Evolutionary conservation across 53 echinoderm and acorn worm species (phyloP).

Genomic region (Pentamera pediparva): DNA sequence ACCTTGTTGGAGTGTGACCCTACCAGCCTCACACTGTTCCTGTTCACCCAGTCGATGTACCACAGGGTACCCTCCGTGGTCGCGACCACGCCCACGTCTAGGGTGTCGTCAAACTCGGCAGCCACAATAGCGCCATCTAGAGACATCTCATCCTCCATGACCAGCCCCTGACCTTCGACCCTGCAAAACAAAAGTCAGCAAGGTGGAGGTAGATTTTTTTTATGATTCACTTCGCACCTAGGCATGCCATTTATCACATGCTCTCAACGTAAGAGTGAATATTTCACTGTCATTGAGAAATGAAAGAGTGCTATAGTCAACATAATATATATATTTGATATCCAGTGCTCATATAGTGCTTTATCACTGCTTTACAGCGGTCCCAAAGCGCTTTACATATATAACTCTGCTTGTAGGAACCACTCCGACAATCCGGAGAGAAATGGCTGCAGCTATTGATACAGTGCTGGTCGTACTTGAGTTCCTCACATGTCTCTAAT

Average conservation of each 20-base stretch:
- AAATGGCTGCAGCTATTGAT: too few relatives aligned
- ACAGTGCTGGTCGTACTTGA: too few relatives aligned
- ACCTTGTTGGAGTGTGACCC: constrained; percentile 79
- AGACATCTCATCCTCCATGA: constrained; percentile 98
- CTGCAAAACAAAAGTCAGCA: background rate
- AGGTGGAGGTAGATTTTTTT: too few relatives aligned
- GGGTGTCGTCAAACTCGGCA: constrained; percentile 80
- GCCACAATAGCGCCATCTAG: constrained; percentile 74
- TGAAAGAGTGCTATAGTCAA: background rate
- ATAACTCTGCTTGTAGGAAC: too few relatives aligned
- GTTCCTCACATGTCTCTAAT: too few relatives aligned
- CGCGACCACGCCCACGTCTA: constrained; percentile 92
- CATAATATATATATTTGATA: background rate
- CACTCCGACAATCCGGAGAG: too few relatives aligned
- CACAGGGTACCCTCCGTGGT: constrained; percentile 87
- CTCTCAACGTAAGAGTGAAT: too few relatives aligned
- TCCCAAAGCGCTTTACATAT: too few relatives aligned
- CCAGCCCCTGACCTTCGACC: constrained; percentile 65
- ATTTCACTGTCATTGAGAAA: background rate
- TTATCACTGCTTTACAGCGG: background rate
- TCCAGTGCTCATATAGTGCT: background rate
- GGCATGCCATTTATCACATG: too few relatives aligned
- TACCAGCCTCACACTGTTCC: constrained; percentile 75
- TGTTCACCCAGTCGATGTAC: constrained; percentile 95
- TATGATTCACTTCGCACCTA: too few relatives aligned